phyloP scores from a whole-genome alignment of 2,113 vertebrate species.

The Pelobates fuscus region DNA sequence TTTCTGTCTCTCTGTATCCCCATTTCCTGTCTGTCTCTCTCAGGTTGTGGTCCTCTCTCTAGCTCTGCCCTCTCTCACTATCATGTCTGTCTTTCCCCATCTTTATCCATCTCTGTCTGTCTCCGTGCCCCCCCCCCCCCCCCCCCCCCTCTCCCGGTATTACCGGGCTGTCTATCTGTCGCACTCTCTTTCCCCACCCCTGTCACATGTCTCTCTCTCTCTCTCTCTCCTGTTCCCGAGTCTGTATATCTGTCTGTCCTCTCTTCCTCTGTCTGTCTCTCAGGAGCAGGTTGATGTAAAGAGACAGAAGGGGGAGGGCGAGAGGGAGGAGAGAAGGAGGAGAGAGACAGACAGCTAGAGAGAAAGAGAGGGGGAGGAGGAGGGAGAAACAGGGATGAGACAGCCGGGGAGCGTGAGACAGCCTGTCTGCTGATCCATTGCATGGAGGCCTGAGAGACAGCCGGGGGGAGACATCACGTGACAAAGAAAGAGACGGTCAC shows the following conservation, averaged over 20 bases:
- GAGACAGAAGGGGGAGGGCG: constrained; percentile 40
- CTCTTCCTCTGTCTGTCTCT: constrained; percentile 5
- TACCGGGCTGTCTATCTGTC: no score
- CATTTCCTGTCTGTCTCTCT: background rate
- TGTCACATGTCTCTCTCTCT: background rate
- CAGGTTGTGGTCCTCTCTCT: background rate
- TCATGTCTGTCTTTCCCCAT: background rate
- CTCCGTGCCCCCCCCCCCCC: background rate
- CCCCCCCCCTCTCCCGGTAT: background rate
- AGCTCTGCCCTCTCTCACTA: no score
- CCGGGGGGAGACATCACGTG: background rate
- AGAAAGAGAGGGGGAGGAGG: constrained; percentile 25
- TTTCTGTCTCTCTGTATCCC: background rate
- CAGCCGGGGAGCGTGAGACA: constrained; percentile 31
- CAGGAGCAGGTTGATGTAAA: constrained; percentile 45
- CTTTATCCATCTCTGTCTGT: background rate
- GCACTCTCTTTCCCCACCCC: background rate
- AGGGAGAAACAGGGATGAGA: constrained; percentile 15
- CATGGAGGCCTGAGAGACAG: constrained; percentile 40
- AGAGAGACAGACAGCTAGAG: constrained; percentile 42
- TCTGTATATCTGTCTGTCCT: background rate
- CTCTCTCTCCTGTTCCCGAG: background rate
- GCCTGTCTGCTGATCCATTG: constrained; percentile 31
- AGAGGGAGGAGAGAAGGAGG: constrained; percentile 43
- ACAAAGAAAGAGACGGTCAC: background rate